phyloP scores from a whole-genome alignment of 2,888 invertebrate genomes.

The Andrena minutula region DNA sequence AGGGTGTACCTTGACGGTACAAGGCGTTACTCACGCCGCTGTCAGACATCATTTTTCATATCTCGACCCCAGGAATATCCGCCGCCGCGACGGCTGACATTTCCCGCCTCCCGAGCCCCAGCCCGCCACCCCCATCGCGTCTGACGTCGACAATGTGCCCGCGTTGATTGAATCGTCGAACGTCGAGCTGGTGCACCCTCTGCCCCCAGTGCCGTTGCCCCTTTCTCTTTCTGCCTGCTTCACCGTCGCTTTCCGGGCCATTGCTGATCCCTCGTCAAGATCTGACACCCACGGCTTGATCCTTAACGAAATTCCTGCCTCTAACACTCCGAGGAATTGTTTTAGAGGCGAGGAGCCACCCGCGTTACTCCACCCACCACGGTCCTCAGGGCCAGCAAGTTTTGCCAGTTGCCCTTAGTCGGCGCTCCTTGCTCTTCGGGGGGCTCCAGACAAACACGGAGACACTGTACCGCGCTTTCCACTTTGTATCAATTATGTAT shows the following conservation, averaged over 20 bases:
- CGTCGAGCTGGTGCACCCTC: constrained; percentile 63
- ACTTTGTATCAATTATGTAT: no score
- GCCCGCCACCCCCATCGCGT: background rate
- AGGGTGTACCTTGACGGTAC: constrained; percentile 52
- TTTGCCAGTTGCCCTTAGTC: no score
- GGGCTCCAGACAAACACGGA: no score
- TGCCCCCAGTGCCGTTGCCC: constrained; percentile 5
- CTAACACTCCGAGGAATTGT: background rate
- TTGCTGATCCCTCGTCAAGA: constrained; percentile 38
- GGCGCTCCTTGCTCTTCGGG: no score
- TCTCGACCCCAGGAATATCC: constrained; percentile 71
- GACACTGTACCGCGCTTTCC: no score
- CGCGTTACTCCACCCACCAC: no score
- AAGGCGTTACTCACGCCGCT: constrained; percentile 52
- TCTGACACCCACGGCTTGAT: constrained; percentile 26
- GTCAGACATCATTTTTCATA: constrained; percentile 78
- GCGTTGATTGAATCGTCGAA: constrained; percentile 80
- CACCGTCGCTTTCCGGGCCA: constrained; percentile 48
- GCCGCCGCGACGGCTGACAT: constrained; percentile 70
- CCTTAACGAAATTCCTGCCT: constrained; percentile 55
- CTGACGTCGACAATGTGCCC: constrained; percentile 74
- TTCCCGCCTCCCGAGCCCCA: constrained; percentile 51
- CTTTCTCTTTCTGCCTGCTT: constrained; percentile 8
- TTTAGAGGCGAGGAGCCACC: background rate
- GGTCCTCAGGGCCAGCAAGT: no score